A percentile compares a stretch with the other conserved stretches of the same genome.
Evolutionary conservation across 2,888 invertebrate species (phyloP).

Genomic region (Caenorhabditis panamensis): DNA sequence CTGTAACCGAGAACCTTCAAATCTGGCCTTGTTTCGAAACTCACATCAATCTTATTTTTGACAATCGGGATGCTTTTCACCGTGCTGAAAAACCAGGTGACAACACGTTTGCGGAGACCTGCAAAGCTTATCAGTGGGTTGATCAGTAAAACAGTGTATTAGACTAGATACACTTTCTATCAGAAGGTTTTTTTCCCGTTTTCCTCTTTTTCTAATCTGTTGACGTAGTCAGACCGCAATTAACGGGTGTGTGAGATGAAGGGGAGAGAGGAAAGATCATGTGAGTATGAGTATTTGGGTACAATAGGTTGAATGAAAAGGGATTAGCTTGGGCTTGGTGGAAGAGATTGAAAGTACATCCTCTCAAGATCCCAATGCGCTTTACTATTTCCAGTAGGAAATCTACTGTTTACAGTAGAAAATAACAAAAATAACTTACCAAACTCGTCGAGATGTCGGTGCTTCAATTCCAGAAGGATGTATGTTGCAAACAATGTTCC

Average conservation of each 20-base stretch:
- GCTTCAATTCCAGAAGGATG: conserved; percentile 60
- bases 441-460: conserved; percentile 64
- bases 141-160: conserved; percentile 27
- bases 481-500: conserved; percentile 7
- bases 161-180: neutral
- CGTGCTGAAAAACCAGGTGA: conserved; percentile 45
- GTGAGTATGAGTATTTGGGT: too few species aligned
- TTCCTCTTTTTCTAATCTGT: too few species aligned
- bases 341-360: too few species aligned
- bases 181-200: neutral
- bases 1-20: conserved; percentile 30
- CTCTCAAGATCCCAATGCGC: too few species aligned
- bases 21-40: neutral
- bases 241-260: too few species aligned
- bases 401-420: too few species aligned
- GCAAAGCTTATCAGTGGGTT: conserved; percentile 15
- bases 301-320: too few species aligned
- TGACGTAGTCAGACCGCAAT: too few species aligned
- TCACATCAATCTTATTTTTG: conserved; percentile 49
- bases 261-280: too few species aligned
- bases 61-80: conserved; percentile 44
- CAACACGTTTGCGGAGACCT: conserved; percentile 56
- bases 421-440: conserved; percentile 38
- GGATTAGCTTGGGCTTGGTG: too few species aligned
- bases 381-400: too few species aligned